phyloP scores from a whole-genome alignment of 1,140 invertebrate species.

The Sycophila sp. region DNA sequence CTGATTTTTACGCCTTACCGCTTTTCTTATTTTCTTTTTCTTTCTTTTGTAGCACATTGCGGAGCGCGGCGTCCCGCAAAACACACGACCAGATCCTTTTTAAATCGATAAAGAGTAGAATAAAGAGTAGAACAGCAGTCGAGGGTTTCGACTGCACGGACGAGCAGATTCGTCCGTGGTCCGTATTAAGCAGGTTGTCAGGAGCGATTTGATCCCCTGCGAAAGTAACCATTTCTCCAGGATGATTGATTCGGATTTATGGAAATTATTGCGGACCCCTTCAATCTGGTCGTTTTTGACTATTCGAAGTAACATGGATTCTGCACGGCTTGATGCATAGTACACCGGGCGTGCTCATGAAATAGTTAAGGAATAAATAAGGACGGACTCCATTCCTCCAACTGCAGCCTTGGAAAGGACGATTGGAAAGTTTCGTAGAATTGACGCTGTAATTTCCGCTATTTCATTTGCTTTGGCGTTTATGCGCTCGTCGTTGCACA shows the following conservation, averaged over 20 bases:
- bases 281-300: no score
- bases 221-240: background rate
- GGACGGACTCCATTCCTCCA: no score
- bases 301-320: no score
- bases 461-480: no score
- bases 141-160: background rate
- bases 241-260: conserved; percentile 31
- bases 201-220: background rate
- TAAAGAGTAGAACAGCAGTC: no score
- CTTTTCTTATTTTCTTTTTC: background rate
- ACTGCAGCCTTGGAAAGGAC: no score
- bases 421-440: no score
- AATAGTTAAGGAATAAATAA: no score
- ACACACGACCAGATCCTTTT: background rate
- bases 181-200: conserved; percentile 3
- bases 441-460: no score
- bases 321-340: no score
- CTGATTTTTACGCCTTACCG: background rate
- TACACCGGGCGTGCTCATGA: no score
- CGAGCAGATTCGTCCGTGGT: background rate
- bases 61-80: background rate
- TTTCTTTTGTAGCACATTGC: background rate
- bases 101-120: background rate
- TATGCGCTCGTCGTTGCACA: no score
- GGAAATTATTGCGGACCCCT: conserved; percentile 3